These are phyloP conservation scores for Sitta carolinensis DNA, from an alignment of 2,797 vertebrate genomes.

Conservation along the genomic window DNA sequence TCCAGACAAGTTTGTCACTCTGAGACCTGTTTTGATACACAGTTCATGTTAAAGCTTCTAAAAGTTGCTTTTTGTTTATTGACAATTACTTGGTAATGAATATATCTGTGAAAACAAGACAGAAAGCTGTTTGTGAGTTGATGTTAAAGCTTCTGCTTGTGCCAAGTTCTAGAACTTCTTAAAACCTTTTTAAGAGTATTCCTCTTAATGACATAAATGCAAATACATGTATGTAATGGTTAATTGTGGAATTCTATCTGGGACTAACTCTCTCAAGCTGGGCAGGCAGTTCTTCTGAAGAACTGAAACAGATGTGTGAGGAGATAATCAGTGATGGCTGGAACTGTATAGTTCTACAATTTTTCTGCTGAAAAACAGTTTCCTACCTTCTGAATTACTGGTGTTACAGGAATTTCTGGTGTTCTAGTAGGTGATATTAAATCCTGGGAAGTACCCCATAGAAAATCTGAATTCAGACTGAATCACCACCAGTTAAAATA, in stretches of 20 bases:
- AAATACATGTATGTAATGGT: not conserved
- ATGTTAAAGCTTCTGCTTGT: not conserved
- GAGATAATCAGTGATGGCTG: not conserved
- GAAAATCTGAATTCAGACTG: not conserved
- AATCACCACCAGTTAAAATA: not conserved
- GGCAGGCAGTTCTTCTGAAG: not conserved
- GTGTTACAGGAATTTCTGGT: not conserved
- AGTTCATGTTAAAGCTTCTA: not conserved
- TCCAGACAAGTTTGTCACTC: not conserved
- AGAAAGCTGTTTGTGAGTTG: not conserved
- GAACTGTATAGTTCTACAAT: not conserved
- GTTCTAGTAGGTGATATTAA: not conserved
- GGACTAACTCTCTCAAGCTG: not conserved
- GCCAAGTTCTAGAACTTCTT: not conserved
- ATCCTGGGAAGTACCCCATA: not conserved
- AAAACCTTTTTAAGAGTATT: not conserved
- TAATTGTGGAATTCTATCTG: not conserved
- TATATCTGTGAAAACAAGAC: not conserved
- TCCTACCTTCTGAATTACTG: not conserved
- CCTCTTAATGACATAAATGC: not conserved
- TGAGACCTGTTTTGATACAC: not conserved
- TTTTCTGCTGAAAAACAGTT: not conserved
- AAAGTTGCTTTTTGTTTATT: not conserved
- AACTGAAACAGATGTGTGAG: not conserved
- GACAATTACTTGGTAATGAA: not conserved